Conservation (phyloP, 1,140 invertebrate species). For the Drosophila navojoa region DNA sequence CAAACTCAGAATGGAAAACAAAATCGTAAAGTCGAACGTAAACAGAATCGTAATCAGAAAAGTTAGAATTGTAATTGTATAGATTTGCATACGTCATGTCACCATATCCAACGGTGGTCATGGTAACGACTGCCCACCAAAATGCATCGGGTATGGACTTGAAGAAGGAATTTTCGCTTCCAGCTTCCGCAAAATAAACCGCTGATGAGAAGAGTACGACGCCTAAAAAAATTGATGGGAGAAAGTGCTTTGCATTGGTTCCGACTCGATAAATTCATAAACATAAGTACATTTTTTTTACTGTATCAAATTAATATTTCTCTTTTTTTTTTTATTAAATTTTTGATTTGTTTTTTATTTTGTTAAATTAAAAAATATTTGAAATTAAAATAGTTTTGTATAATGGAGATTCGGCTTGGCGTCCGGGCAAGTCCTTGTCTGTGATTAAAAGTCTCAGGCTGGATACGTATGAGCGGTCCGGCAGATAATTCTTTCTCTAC, state of each 20-base stretch:
- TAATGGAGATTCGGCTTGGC: constrained; percentile 26
- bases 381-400: constrained; percentile 37
- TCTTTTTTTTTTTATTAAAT: constrained; percentile 38
- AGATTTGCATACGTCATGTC: constrained; percentile 97
- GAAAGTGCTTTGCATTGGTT: constrained; percentile 84
- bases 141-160: constrained; percentile 99
- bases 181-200: constrained; percentile 99
- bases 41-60: constrained; percentile 64
- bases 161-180: constrained; percentile 99
- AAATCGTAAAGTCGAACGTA: constrained; percentile 31
- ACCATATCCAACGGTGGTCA: constrained; percentile 99
- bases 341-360: constrained; percentile 22
- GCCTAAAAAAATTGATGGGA: constrained; percentile 91
- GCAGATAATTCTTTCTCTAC: constrained; percentile 18
- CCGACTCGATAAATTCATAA: constrained; percentile 55
- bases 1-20: constrained; percentile 26
- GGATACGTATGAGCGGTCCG: constrained; percentile 36
- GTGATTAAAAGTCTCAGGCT: constrained; percentile 26
- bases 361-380: constrained; percentile 19
- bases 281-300: constrained; percentile 25
- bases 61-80: constrained; percentile 78
- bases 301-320: constrained; percentile 5
- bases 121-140: constrained; percentile 99
- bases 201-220: constrained; percentile 99
- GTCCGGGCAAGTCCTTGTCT: constrained; percentile 48